These are phyloP conservation scores for Petrolisthes manimaculis DNA, from an alignment of 2,888 invertebrate genomes.

Conservation along the genomic window DNA sequence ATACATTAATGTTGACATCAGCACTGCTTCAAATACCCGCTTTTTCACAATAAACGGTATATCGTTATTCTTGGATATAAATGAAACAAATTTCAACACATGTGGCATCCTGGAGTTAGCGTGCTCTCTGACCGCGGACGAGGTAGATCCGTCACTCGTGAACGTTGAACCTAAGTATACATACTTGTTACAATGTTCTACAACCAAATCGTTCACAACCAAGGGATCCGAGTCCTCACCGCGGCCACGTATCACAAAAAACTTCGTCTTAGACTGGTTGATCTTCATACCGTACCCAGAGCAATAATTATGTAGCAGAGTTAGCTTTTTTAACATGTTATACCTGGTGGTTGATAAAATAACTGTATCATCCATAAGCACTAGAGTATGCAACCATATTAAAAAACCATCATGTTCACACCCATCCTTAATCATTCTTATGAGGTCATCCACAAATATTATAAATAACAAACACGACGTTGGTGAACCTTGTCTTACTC, in stretches of 20 bases:
- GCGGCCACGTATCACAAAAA: slow-evolving; percentile 11
- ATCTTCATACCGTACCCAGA: slow-evolving; percentile 20
- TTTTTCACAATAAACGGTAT: slow-evolving; percentile 11
- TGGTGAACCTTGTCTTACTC: slow-evolving; percentile 25
- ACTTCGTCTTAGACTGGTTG: slow-evolving; percentile 8
- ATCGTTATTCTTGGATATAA: slow-evolving; percentile 21
- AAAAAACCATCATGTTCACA: slow-evolving; percentile 16
- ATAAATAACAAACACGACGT: not conserved
- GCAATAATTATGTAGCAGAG: not conserved
- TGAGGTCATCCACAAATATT: not conserved
- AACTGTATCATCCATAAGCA: slow-evolving; percentile 16
- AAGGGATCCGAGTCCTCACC: slow-evolving; percentile 12
- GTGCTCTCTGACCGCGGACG: slow-evolving; percentile 27
- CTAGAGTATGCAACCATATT: not conserved
- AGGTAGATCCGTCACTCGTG: slow-evolving; percentile 16
- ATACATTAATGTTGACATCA: no score
- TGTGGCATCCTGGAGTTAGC: slow-evolving; percentile 5
- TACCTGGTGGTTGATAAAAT: not conserved
- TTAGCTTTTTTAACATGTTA: not conserved
- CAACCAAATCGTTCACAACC: slow-evolving; percentile 10
- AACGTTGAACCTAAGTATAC: slow-evolving; percentile 22
- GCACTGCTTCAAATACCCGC: not conserved
- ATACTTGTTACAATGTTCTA: slow-evolving; percentile 12
- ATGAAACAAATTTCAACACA: slow-evolving; percentile 19
- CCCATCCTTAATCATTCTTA: slow-evolving; percentile 6